Percentiles rank a stretch among this genome's conserved stretches.
phyloP scores from a whole-genome alignment of 2,797 vertebrate genomes.

The Passerculus sandwichensis region DNA sequence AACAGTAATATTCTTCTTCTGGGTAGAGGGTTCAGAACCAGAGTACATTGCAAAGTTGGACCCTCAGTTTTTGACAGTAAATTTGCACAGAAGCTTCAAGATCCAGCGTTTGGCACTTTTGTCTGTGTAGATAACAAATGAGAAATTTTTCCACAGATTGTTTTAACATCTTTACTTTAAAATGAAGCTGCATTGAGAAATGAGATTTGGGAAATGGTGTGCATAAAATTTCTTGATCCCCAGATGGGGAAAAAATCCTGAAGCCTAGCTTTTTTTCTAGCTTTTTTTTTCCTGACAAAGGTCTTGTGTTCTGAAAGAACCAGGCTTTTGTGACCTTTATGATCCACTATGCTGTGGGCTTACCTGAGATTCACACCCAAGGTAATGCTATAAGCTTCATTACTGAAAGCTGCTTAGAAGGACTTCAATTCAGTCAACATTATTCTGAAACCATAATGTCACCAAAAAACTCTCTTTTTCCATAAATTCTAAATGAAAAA shows the following conservation, averaged over 20 bases:
- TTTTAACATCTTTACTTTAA: not conserved
- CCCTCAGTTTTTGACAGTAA: not conserved
- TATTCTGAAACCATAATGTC: not conserved
- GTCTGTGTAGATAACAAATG: not conserved
- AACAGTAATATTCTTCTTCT: not conserved
- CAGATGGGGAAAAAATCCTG: not conserved
- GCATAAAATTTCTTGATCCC: not conserved
- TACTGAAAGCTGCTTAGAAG: not conserved
- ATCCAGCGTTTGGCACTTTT: not conserved
- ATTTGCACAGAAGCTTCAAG: not conserved
- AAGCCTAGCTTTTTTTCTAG: not conserved
- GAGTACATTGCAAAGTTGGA: not conserved
- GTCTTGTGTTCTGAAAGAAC: not conserved
- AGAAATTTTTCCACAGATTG: not conserved
- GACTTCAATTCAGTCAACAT: not conserved
- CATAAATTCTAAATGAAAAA: not conserved
- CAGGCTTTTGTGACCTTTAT: not conserved
- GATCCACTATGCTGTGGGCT: not conserved
- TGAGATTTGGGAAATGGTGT: not conserved
- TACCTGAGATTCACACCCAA: not conserved
- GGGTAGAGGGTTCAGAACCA: not conserved
- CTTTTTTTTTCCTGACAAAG: not conserved
- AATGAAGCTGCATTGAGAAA: not conserved
- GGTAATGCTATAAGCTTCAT: not conserved
- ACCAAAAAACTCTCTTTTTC: not conserved